Evolutionary conservation across 2,113 vertebrate species (phyloP).

Genomic region (Chloroceryle aenea): DNA sequence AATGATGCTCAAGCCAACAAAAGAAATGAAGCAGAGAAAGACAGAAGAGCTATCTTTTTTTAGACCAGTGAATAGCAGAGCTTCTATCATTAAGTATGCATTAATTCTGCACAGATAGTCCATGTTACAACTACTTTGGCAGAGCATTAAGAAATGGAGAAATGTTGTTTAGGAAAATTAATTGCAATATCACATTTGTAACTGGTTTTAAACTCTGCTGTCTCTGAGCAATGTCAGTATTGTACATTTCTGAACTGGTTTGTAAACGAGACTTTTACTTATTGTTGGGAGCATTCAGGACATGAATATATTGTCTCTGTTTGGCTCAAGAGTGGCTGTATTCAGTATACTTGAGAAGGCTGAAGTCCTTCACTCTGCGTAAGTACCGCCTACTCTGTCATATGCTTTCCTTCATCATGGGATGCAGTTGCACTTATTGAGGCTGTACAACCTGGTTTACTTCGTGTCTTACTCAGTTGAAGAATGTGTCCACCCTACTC

Average conservation of each 20-base stretch:
- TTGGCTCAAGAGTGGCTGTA: not conserved
- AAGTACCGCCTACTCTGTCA: not conserved
- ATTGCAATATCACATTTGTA: not conserved
- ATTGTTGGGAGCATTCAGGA: not conserved
- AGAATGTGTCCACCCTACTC: not conserved
- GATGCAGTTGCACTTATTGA: not conserved
- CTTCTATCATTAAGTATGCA: not conserved
- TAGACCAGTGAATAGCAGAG: not conserved
- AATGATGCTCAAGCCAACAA: not conserved
- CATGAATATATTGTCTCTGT: not conserved
- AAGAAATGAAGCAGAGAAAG: constrained; percentile 2
- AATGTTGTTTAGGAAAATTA: not conserved
- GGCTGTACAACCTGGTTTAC: not conserved
- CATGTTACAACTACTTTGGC: not conserved
- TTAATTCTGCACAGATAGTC: not conserved
- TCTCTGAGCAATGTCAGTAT: not conserved
- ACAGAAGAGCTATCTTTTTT: not conserved
- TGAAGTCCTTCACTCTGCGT: not conserved
- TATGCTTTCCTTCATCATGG: fast-evolving
- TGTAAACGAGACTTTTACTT: not conserved
- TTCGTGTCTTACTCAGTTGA: not conserved
- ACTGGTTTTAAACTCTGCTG: not conserved
- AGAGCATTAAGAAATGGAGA: not conserved
- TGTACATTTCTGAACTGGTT: not conserved
- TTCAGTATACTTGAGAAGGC: not conserved